Conservation (phyloP, 2,797 vertebrate genomes). For the Spatula versicolor region DNA sequence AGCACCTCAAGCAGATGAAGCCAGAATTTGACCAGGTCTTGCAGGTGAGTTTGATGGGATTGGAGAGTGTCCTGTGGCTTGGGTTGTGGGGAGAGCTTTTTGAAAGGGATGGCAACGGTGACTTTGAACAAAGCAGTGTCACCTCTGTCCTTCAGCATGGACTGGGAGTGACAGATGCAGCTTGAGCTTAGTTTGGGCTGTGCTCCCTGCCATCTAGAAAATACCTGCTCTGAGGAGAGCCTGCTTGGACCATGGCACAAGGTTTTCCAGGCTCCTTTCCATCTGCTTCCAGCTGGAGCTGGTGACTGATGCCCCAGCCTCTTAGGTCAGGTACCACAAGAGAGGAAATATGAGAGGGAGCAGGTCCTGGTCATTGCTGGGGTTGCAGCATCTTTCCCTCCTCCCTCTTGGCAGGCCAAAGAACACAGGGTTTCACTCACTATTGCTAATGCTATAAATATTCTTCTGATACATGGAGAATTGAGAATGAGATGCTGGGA, state of each 20-base stretch:
- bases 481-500: not conserved
- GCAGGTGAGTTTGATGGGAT: slow-evolving; percentile 79
- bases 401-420: not conserved
- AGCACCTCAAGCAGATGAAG: slow-evolving; percentile 95
- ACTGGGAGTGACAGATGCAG: not conserved
- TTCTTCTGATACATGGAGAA: not conserved
- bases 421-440: not conserved
- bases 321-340: not conserved
- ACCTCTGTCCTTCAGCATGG: not conserved
- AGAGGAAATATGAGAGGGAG: not conserved
- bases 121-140: not conserved
- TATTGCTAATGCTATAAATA: not conserved
- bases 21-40: slow-evolving; percentile 94
- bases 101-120: not conserved
- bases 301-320: not conserved
- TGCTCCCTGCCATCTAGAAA: not conserved
- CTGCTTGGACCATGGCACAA: not conserved
- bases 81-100: not conserved
- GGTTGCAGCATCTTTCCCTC: not conserved
- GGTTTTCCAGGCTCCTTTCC: not conserved
- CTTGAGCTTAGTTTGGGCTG: not conserved
- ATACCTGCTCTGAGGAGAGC: not conserved
- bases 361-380: not conserved
- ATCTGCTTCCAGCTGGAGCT: not conserved
- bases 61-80: not conserved